Evolutionary conservation across 2,888 invertebrate species (phyloP), one percentile per base, ranked within the genome.

Genomic region (Drosophila barbarae): DNA sequence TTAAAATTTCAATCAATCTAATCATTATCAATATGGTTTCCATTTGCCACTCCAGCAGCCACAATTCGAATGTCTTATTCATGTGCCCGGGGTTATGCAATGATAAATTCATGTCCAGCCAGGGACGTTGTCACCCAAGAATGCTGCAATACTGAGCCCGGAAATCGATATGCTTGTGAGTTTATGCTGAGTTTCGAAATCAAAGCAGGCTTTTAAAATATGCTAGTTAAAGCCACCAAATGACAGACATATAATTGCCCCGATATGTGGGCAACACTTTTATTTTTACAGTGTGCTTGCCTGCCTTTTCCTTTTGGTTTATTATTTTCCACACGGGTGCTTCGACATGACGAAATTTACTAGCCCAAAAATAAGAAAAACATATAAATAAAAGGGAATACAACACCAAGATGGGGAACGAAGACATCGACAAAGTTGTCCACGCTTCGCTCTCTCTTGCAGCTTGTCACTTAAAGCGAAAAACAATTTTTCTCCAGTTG

Each of bases 401-500:
- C 47, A 41, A 61, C 32, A 34, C 34, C 36, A 57, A 47, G 42
- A 47, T 13, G 58, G 23, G 13, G 35, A 46, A 35, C 55, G 55
- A 69, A 59, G 69, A 53, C 72, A 56, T 56, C 52, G 59, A 68
- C 58, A 59, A 69, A 71, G 73, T 63, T 71, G 57, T 51, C 56
- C 63, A 38, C 51, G 53, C 56, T 36, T 38, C 36, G 54, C 21
- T 41, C 35, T 56, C 51, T 52, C 65, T 56, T 46, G 46, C 46
- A 46, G 71, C 84, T 75, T 84, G 79, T 82, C 86, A 82, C 84
- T 84, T 82, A 82, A 76, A 68, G 74, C 76, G 86, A 72, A 84
- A 85, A 85, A 82, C 86, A 82, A 85, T 85, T 85, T 82, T 84
- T 85, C 85, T 84, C 32, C 36, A 71, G 78, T 76, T 51, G 41